Conservation (phyloP, 2,888 invertebrate species). For the Strigamia maritima region DNA sequence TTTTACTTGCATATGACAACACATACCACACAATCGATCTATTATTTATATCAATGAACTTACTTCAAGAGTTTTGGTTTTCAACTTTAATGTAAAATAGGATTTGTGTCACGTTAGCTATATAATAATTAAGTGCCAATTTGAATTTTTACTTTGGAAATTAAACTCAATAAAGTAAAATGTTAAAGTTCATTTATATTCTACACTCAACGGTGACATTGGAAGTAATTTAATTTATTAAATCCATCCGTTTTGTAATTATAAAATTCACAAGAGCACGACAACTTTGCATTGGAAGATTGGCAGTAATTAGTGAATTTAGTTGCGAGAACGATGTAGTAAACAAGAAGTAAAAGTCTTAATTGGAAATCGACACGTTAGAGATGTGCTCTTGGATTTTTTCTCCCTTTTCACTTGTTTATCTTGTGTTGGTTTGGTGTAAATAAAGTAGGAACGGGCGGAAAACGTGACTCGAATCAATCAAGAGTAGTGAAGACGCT, state of each 20-base stretch:
- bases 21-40: not conserved
- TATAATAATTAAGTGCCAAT: not conserved
- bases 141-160: not conserved
- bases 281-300: not conserved
- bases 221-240: not conserved
- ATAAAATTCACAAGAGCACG: not conserved
- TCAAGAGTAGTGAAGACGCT: not conserved
- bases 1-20: not conserved
- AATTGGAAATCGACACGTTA: constrained; percentile 30
- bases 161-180: not conserved
- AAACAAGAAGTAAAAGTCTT: constrained; percentile 34
- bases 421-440: not conserved
- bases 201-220: not conserved
- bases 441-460: not conserved
- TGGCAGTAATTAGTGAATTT: constrained; percentile 8
- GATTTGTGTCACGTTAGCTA: not conserved
- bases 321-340: constrained; percentile 1
- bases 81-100: not conserved
- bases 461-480: constrained; percentile 17
- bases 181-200: not conserved
- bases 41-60: no score
- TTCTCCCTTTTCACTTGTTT: not conserved
- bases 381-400: constrained; percentile 8
- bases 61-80: not conserved
- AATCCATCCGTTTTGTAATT: not conserved